Evolutionary conservation across 2,888 invertebrate species (phyloP), one percentile per base, ranked within the genome.

Genomic region (Netelia melanura): DNA sequence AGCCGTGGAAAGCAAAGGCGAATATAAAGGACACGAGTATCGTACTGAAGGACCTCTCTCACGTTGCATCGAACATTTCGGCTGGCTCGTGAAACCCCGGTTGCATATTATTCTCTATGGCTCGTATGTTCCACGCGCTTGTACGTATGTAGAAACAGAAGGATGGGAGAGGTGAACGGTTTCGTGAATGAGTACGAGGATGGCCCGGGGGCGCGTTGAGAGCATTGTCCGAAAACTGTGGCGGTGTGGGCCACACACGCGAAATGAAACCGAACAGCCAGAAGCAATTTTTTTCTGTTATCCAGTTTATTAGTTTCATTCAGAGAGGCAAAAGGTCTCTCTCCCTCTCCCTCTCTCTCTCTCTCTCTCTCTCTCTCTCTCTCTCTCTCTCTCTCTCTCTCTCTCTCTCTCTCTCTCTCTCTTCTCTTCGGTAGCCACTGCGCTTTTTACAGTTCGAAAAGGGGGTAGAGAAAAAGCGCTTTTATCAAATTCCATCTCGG

Each of bases 241-340:
- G 70, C 8, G 67, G 21, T 70, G 48, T 58, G 85, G 86, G 89
- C 88, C 85, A 87, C 78, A 77, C 81, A 72, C 81, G 76, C 86
- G 81, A 90, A 91, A 91, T 90, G 89, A 91, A 91, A 88, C 89
- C 85, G 88, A 89, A 90, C 91, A 90, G 90, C 91, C 91, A 87
- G 89, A 87, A 91, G 91, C 90, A 87, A 90, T 91, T 91, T 91
- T 91, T 91, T 90, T 90, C 90, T 86, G 91, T 90, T 90, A 90
- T 91, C 89, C 91, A 89, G 91, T 91, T 87, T 91, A 91, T 91
- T 90, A 91, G 91, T 90, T 90, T 88, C 89, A 90, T 91, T 91
- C 91, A 88, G 86, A 79, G 78, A 86, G 74, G 44, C 84, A 82
- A 85, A 83, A 80, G 72, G 76, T 83, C 65, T 78, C 62, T 14